These are phyloP conservation scores for Myotis findleyi DNA, from an alignment of 2,797 vertebrate genomes.

Conservation along the genomic window DNA sequence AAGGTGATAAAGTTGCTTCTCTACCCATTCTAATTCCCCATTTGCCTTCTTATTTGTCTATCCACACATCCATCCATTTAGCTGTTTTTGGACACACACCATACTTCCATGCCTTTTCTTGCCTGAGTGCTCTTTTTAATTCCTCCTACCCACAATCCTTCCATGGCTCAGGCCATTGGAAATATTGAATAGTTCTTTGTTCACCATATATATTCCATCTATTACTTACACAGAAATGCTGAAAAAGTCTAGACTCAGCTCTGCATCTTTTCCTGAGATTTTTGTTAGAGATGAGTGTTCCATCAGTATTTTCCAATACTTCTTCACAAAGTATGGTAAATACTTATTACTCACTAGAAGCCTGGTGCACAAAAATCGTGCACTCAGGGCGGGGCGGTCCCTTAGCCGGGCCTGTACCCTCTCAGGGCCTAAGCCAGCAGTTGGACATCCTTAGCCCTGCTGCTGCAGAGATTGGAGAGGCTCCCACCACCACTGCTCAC, in stretches of 20 bases:
- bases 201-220: not conserved
- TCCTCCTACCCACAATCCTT: accelerated
- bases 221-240: not conserved
- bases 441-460: too few species aligned
- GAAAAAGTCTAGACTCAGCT: not conserved
- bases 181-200: not conserved
- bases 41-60: not conserved
- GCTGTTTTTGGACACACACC: too few species aligned
- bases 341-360: not conserved
- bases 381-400: too few species aligned
- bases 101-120: too few species aligned
- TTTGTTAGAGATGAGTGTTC: not conserved
- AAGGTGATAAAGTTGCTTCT: not conserved
- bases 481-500: too few species aligned
- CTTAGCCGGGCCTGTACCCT: too few species aligned
- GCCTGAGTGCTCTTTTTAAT: too few species aligned
- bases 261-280: not conserved
- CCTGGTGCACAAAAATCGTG: too few species aligned
- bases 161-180: not conserved
- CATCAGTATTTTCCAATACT: not conserved
- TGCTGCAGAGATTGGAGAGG: too few species aligned
- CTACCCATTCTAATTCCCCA: not conserved
- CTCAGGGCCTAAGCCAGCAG: too few species aligned
- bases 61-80: not conserved
- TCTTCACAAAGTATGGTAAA: not conserved